Percentiles rank a stretch among this genome's conserved stretches.
These are phyloP conservation scores for Hoplostethus mediterraneus DNA, from an alignment of 2,797 vertebrate species.

Conservation along the genomic window DNA sequence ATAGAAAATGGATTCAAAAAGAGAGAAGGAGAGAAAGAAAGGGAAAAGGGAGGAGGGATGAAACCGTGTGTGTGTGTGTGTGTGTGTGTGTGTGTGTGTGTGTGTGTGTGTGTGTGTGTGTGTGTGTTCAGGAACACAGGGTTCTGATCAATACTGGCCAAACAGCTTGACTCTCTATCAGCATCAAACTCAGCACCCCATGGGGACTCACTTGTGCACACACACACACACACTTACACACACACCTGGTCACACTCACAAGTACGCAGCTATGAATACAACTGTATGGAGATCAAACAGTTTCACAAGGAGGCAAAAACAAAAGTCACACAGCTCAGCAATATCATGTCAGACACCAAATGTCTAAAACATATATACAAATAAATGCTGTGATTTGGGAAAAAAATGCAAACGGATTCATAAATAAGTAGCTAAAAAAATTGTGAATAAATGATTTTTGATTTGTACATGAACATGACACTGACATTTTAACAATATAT, in stretches of 20 bases:
- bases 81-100: constrained; percentile 24
- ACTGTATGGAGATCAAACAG: no score
- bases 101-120: background rate
- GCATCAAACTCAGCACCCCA: constrained; percentile 50
- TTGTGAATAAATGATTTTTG: no score
- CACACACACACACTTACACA: constrained; percentile 5
- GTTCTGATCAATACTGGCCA: constrained; percentile 72
- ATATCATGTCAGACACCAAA: no score
- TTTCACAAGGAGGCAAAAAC: no score
- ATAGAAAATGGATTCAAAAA: constrained; percentile 66
- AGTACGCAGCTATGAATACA: no score
- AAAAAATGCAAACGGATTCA: no score
- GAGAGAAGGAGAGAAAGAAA: constrained; percentile 25
- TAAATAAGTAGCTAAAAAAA: no score
- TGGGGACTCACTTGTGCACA: constrained; percentile 30
- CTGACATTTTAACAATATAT: no score
- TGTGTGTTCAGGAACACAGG: constrained; percentile 50
- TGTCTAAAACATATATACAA: no score
- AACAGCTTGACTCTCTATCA: constrained; percentile 67
- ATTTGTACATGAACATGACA: no score
- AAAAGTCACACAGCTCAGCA: no score
- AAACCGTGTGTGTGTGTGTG: background rate
- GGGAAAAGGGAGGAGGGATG: background rate
- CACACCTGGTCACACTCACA: background rate
- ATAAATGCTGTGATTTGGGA: no score